These are phyloP conservation scores for Drosophila diplacantha DNA, from an alignment of 2,888 invertebrate species.

Conservation along the genomic window DNA sequence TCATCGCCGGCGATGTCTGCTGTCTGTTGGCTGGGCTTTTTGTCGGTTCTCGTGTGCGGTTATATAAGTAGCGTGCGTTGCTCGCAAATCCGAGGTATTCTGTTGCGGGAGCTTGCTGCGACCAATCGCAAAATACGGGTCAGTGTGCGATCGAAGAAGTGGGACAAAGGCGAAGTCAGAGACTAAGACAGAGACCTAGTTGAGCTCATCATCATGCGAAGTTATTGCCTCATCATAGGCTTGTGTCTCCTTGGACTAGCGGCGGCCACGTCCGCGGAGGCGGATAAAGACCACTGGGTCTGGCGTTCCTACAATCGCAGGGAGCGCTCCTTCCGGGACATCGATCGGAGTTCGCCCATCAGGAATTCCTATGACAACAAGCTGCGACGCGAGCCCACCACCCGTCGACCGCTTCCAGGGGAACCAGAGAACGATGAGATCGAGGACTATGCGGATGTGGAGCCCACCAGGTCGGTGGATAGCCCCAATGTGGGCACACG, in stretches of 20 bases:
- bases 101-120: slow-evolving; percentile 48
- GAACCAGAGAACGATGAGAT: slow-evolving; percentile 74
- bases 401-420: slow-evolving; percentile 68
- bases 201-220: slow-evolving; percentile 42
- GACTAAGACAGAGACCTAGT: neutral
- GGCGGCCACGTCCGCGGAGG: slow-evolving; percentile 37
- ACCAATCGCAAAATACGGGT: slow-evolving; percentile 63
- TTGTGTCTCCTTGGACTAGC: slow-evolving; percentile 43
- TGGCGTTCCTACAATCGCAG: slow-evolving; percentile 66
- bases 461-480: slow-evolving; percentile 49
- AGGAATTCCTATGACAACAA: slow-evolving; percentile 47
- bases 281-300: slow-evolving; percentile 70
- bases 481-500: slow-evolving; percentile 67
- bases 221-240: slow-evolving; percentile 53
- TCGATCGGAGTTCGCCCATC: slow-evolving; percentile 40
- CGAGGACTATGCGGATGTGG: slow-evolving; percentile 73
- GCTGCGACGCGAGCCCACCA: slow-evolving; percentile 73
- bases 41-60: slow-evolving; percentile 39
- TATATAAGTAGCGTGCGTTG: slow-evolving; percentile 72
- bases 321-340: slow-evolving; percentile 60
- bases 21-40: slow-evolving; percentile 8
- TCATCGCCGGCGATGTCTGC: slow-evolving; percentile 24
- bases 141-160: slow-evolving; percentile 56
- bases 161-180: slow-evolving; percentile 5
- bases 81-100: slow-evolving; percentile 66